A percentile compares a stretch with the other conserved stretches of the same genome.
Conservation (phyloP, 2,888 invertebrate genomes). For the Microctonus aethiopoides region DNA sequence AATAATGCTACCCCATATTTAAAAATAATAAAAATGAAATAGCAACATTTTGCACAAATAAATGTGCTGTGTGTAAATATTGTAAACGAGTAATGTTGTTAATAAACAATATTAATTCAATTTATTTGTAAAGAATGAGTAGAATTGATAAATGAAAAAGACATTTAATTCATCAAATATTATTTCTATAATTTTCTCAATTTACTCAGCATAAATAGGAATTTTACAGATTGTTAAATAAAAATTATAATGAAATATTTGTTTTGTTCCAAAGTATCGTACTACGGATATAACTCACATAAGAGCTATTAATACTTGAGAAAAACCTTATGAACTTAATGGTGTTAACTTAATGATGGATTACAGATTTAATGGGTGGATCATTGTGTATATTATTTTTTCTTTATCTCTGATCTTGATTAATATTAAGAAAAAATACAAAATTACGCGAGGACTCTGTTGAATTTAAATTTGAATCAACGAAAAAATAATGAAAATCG, state of each 20-base stretch:
- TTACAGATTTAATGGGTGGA: not conserved
- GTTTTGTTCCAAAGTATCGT: not conserved
- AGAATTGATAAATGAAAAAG: conserved; percentile 49
- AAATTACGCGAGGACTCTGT: not conserved
- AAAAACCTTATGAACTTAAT: not conserved
- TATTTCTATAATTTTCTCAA: conserved; percentile 56
- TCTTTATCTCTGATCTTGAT: not conserved
- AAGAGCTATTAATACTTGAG: not conserved
- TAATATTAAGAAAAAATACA: not conserved
- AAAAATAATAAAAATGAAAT: not conserved
- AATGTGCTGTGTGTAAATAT: conserved; percentile 47
- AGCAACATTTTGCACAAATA: not conserved
- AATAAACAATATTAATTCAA: conserved; percentile 49
- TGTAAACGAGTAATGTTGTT: conserved; percentile 44
- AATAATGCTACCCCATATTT: not conserved
- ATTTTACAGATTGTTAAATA: conserved; percentile 55
- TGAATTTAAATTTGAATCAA: not conserved
- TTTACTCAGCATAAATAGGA: conserved; percentile 61
- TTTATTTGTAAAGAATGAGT: conserved; percentile 32
- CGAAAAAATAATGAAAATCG: not conserved
- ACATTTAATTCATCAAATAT: conserved; percentile 48
- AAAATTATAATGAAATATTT: conserved; percentile 52
- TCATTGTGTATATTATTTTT: not conserved
- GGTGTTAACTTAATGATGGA: not conserved
- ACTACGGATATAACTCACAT: not conserved